Conservation (phyloP, 2,888 invertebrate genomes). For the Pseudococcus longispinus region DNA sequence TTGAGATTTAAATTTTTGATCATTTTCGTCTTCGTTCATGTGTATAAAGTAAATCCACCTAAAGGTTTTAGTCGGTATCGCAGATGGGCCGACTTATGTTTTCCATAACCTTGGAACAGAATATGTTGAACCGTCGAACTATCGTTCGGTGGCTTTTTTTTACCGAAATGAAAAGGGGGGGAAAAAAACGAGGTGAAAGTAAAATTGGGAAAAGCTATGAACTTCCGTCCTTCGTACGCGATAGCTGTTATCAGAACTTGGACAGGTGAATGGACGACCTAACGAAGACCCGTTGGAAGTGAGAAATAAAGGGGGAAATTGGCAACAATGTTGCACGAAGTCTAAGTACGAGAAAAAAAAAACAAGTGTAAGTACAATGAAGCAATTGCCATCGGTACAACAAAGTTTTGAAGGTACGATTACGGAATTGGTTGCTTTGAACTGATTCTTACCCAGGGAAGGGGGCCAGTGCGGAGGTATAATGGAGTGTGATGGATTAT, state of each 20-base stretch:
- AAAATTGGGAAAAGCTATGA: neutral
- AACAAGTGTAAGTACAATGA: neutral
- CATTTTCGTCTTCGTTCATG: neutral
- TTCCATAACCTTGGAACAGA: neutral
- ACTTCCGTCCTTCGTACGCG: neutral
- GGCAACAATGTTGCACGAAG: too few species aligned
- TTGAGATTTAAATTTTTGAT: constrained; percentile 34
- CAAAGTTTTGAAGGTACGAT: constrained; percentile 50
- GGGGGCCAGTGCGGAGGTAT: neutral
- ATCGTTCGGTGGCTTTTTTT: too few species aligned
- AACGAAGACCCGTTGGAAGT: neutral
- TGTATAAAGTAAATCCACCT: neutral
- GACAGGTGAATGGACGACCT: neutral
- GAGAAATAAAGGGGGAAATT: too few species aligned
- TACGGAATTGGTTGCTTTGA: constrained; percentile 48
- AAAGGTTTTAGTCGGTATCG: neutral
- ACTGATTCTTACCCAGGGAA: neutral
- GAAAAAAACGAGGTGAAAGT: neutral
- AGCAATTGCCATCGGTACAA: neutral
- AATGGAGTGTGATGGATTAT: neutral
- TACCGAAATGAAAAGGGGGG: neutral
- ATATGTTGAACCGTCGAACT: neutral
- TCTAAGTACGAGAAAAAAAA: neutral
- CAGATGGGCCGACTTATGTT: neutral
- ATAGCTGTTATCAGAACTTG: neutral